Base-by-base conservation (phyloP, 2,888 invertebrate genomes). In the Drosophila antonietae region DNA sequence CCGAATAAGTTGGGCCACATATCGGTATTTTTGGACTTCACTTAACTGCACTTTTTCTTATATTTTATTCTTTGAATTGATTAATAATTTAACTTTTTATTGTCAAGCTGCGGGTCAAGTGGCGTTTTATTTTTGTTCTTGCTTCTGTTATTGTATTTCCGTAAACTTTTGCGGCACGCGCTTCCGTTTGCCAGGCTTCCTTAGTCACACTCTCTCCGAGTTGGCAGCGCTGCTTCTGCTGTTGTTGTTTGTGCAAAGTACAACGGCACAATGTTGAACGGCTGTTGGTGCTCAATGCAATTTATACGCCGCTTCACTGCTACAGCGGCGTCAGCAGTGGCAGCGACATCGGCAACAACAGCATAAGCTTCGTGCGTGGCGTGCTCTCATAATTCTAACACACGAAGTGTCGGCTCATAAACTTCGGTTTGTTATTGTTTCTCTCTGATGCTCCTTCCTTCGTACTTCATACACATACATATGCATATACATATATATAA, bases 131-230 rank as follows among this genome's bases (percentile, higher is more conserved):
- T 15, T 46, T 12, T 73, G 3, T 28, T 28, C 46, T 46, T 41
- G 68, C 57, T 68, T 68, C 51, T 78, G 62, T 72, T 77, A 62
- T 74, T 72, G 20, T 77, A 89, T 84, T 86, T 86, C 89, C 87
- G 87, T 89, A 89, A 88, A 87, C 89, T 89, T 85, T 84, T 84
- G 84, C 81, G 84, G 85, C 82, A 80, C 87, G 74, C 87, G 87
- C 76, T 86, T 88, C 84, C 83, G 83, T 70, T 68, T 69, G 53
- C 59, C 73, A 62, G 69, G 41, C 57, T 65, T 20, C 53, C 41
- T 73, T 62, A 73, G 37, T 65, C 55, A 61, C 75, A 63, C 65
- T 80, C 74, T 80, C 68, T 57, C 41, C 44, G 70, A 43, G 53
- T 65, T 46, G 51, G 23, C 65, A 31, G 35, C 43, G 1, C 49